phyloP scores from a whole-genome alignment of 2,113 vertebrate genomes.

The Trematomus loennbergii region DNA sequence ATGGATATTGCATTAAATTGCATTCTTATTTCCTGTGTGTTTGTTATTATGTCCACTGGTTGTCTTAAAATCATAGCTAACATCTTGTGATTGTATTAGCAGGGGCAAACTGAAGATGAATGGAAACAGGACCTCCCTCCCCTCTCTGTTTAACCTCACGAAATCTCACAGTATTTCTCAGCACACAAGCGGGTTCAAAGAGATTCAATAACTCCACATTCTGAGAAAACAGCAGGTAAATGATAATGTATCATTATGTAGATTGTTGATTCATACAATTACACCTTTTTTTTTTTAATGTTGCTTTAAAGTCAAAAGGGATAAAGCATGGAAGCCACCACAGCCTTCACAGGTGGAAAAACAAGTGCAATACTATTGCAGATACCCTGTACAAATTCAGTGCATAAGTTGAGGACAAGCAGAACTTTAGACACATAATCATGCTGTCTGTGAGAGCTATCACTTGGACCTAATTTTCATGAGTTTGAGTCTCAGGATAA shows the following conservation, averaged over 20 bases:
- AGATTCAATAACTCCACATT: too few species aligned
- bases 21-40: not conserved
- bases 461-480: not conserved
- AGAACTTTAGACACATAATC: not conserved
- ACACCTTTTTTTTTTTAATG: not conserved
- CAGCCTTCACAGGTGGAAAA: not conserved
- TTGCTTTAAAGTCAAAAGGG: too few species aligned
- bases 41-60: conserved; percentile 10
- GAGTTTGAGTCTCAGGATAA: conserved; percentile 7
- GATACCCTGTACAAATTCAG: not conserved
- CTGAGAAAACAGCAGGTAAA: not conserved
- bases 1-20: conserved; percentile 32
- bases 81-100: conserved; percentile 14
- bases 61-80: not conserved
- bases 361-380: conserved; percentile 23
- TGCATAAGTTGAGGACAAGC: not conserved
- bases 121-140: not conserved
- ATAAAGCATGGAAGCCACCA: too few species aligned
- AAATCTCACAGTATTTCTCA: not conserved
- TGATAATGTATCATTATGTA: not conserved
- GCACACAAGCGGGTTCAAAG: not conserved
- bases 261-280: not conserved
- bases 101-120: not conserved
- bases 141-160: not conserved
- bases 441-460: not conserved